Conservation (phyloP, 2,797 vertebrate genomes). For the Garrulus glandarius region DNA sequence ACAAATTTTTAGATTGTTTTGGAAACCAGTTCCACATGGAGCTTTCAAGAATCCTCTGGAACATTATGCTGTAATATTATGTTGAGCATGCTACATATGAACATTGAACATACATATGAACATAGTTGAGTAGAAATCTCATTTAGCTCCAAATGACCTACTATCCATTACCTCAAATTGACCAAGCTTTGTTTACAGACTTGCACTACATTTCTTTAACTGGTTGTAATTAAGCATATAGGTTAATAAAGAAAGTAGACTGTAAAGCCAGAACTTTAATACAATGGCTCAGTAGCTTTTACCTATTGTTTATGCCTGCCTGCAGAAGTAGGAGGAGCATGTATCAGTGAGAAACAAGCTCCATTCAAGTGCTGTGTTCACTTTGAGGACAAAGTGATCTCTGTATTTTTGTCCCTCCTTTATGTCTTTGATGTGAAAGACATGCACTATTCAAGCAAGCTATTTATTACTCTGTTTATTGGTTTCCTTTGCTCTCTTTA, state of each 20-base stretch:
- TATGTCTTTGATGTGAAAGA: not conserved
- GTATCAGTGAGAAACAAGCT: not conserved
- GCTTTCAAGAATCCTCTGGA: not conserved
- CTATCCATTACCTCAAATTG: not conserved
- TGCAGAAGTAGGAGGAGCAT: not conserved
- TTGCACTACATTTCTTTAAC: not conserved
- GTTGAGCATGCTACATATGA: not conserved
- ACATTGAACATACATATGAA: not conserved
- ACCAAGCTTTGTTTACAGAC: not conserved
- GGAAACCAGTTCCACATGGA: not conserved
- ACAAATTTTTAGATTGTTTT: not conserved
- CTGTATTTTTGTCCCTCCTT: not conserved
- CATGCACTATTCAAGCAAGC: not conserved
- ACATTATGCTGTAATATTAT: not conserved
- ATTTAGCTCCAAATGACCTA: not conserved
- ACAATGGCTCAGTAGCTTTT: not conserved
- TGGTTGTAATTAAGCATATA: not conserved
- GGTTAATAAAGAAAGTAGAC: not conserved
- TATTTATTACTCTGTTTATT: not conserved
- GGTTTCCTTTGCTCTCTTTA: not conserved
- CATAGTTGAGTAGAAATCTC: not conserved
- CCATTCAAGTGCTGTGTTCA: not conserved
- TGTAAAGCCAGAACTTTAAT: not conserved
- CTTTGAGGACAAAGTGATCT: not conserved
- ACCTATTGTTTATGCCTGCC: not conserved